Percentiles rank a stretch among this genome's conserved stretches.
Conservation (phyloP, 2,888 invertebrate species). For the Volucella bombylans region DNA sequence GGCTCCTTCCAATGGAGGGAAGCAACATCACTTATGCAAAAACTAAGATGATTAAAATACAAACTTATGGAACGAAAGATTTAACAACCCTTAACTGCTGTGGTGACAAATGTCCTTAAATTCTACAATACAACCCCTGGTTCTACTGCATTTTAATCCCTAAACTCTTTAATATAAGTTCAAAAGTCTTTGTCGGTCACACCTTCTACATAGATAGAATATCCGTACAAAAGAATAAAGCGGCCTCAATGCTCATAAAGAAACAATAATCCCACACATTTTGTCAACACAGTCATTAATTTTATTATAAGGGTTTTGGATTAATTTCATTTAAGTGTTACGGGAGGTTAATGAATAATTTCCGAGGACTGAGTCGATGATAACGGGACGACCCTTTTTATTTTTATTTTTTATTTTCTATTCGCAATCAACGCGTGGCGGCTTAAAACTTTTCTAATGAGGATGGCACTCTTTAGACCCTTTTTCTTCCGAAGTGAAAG, state of each 20-base stretch:
- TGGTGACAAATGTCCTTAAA: too few relatives aligned
- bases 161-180: slow-evolving; percentile 1
- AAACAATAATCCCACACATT: slow-evolving; percentile 19
- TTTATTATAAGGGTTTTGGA: slow-evolving; percentile 19
- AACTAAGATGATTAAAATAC: too few relatives aligned
- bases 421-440: slow-evolving; percentile 8
- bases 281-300: slow-evolving; percentile 47
- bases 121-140: too few relatives aligned
- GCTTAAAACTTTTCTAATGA: slow-evolving; percentile 8
- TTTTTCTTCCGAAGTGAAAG: neutral
- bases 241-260: slow-evolving; percentile 15
- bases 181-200: neutral
- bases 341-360: slow-evolving; percentile 27
- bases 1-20: too few relatives aligned
- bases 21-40: too few relatives aligned
- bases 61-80: too few relatives aligned
- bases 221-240: neutral
- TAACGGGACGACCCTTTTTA: slow-evolving; percentile 7
- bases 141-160: slow-evolving; percentile 8
- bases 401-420: neutral
- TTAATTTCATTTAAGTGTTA: slow-evolving; percentile 44
- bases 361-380: slow-evolving; percentile 20
- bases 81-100: too few relatives aligned
- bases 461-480: neutral
- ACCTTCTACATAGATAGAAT: neutral